phyloP scores from a whole-genome alignment of 1,140 invertebrate genomes.

The Apocrypta bakeri region DNA sequence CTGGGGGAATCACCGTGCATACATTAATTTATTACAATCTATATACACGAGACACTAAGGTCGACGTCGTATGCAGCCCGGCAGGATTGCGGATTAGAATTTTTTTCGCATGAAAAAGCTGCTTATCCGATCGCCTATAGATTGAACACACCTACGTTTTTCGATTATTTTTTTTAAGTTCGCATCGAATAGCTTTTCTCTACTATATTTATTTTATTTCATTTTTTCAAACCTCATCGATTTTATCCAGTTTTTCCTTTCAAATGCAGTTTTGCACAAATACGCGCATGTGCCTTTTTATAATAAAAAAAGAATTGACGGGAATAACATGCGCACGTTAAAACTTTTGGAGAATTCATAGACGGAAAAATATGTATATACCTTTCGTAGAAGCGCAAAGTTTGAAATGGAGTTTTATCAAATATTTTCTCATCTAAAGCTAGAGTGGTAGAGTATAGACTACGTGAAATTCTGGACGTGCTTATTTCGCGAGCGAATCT shows the following conservation, averaged over 20 bases:
- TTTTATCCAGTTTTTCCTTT: too few species aligned
- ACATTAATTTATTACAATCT: constrained; percentile 64
- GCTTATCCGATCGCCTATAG: constrained; percentile 23
- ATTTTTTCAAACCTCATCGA: too few species aligned
- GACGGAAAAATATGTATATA: not conserved
- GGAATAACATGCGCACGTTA: not conserved
- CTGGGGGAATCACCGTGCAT: constrained; percentile 51
- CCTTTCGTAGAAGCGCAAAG: not conserved
- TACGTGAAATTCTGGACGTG: not conserved
- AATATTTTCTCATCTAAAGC: not conserved
- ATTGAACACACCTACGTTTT: not conserved
- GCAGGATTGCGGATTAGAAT: constrained; percentile 60
- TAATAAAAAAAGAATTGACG: not conserved
- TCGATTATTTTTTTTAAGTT: not conserved
- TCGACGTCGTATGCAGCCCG: constrained; percentile 57
- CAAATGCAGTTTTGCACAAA: not conserved
- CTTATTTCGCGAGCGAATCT: constrained; percentile 5
- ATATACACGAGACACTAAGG: constrained; percentile 50
- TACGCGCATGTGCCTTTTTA: not conserved
- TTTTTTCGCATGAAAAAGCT: constrained; percentile 58
- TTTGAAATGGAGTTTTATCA: not conserved
- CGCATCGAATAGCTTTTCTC: not conserved
- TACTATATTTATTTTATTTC: not conserved
- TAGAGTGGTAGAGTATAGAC: not conserved
- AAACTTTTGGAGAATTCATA: not conserved